phyloP scores from a whole-genome alignment of 2,888 invertebrate species.

The Acleris laterana region DNA sequence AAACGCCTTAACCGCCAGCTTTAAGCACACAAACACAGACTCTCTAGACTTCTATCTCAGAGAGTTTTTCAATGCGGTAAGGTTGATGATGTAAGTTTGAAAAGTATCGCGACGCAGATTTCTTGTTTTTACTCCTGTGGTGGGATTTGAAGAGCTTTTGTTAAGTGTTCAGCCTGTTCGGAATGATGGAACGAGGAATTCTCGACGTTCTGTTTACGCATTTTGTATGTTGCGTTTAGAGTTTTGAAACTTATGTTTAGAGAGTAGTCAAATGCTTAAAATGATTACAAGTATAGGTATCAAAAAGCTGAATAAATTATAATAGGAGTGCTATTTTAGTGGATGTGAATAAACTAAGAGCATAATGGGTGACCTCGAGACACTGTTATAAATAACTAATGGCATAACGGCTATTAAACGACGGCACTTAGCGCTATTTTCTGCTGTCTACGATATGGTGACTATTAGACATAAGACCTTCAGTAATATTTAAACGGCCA shows the following conservation, averaged over 20 bases:
- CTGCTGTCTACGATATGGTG: slow-evolving; percentile 5
- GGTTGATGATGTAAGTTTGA: slow-evolving; percentile 50
- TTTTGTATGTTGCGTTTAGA: slow-evolving; percentile 30
- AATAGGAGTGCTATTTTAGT: slow-evolving; percentile 10
- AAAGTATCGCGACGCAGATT: slow-evolving; percentile 56
- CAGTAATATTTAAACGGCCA: too few species aligned
- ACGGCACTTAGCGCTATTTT: slow-evolving; percentile 25
- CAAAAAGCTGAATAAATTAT: slow-evolving; percentile 10
- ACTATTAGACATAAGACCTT: not conserved
- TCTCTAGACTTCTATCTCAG: slow-evolving; percentile 30
- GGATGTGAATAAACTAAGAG: slow-evolving; percentile 11
- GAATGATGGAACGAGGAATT: slow-evolving; percentile 63
- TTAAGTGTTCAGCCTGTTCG: slow-evolving; percentile 69
- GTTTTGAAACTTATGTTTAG: slow-evolving; percentile 23
- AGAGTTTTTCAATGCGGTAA: slow-evolving; percentile 40
- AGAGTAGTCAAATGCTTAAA: not conserved
- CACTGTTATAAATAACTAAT: slow-evolving; percentile 28
- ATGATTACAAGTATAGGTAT: not conserved
- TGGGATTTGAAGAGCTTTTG: slow-evolving; percentile 72
- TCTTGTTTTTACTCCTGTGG: slow-evolving; percentile 73
- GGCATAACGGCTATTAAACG: slow-evolving; percentile 18
- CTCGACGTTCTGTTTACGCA: slow-evolving; percentile 45
- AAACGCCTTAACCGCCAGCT: slow-evolving; percentile 52
- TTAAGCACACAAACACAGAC: slow-evolving; percentile 38
- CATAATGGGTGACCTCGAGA: slow-evolving; percentile 27